These are phyloP conservation scores for Drosophila oshimai DNA, from an alignment of 1,140 invertebrate genomes.

Conservation along the genomic window DNA sequence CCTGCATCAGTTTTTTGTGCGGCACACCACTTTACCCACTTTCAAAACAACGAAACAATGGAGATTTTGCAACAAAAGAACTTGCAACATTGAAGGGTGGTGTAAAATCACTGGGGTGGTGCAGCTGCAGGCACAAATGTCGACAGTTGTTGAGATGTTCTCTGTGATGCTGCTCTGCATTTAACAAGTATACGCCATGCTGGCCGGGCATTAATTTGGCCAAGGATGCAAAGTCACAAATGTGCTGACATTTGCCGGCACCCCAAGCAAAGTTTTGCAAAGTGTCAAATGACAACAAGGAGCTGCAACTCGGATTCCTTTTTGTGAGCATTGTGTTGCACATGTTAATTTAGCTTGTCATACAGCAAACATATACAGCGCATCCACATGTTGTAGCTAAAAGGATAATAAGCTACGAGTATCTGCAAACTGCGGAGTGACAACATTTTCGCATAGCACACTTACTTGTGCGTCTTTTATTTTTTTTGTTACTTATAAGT, in stretches of 20 bases:
- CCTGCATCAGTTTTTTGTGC: slow-evolving; percentile 9
- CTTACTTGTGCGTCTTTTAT: slow-evolving; percentile 40
- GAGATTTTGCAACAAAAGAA: slow-evolving; percentile 21
- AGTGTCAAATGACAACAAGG: slow-evolving; percentile 33
- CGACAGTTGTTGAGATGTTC: slow-evolving; percentile 30
- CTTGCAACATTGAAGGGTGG: slow-evolving; percentile 38
- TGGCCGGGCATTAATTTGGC: slow-evolving; percentile 61
- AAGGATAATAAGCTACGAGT: slow-evolving; percentile 43
- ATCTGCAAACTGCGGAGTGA: slow-evolving; percentile 29
- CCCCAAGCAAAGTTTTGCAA: slow-evolving; percentile 53
- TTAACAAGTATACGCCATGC: slow-evolving; percentile 76
- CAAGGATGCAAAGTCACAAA: slow-evolving; percentile 59
- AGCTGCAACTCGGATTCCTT: slow-evolving; percentile 7
- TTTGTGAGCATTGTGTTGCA: slow-evolving; percentile 40
- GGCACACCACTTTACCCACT: slow-evolving; percentile 56
- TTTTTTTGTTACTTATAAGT: neutral
- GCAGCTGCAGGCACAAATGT: slow-evolving; percentile 24
- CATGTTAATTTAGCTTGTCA: slow-evolving; percentile 72
- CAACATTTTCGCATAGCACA: slow-evolving; percentile 54
- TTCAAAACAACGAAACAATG: slow-evolving; percentile 59
- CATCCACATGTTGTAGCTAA: slow-evolving; percentile 50
- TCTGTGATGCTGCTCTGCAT: slow-evolving; percentile 47
- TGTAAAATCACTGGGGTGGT: neutral
- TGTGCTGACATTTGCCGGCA: slow-evolving; percentile 69
- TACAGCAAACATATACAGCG: slow-evolving; percentile 60